Base-by-base conservation (phyloP, 2,113 vertebrate genomes). In the Eclectus roratus region DNA sequence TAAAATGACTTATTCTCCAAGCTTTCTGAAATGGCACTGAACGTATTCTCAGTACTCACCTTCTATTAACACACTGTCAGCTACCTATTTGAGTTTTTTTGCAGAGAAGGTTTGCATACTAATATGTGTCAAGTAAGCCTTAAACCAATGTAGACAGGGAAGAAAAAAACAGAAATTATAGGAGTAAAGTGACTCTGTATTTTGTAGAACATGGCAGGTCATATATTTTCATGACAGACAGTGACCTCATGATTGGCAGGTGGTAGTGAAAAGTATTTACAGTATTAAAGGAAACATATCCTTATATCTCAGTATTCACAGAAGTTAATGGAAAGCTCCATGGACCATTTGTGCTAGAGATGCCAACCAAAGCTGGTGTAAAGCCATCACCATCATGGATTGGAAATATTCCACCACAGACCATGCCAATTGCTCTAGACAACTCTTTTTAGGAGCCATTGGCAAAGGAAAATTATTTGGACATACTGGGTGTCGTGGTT, bases 401-500 rank as follows among this genome's bases (percentile, higher is more conserved):
- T 85, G 56, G 35, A 88, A 95, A 47, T 33, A 41, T 47, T 80
- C 79, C 66, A 65, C 35, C 29, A 44, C 5, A 29, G 23, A 6
- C 41, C 33, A 37, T 7, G 46, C 37, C 47, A 88, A 46, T 3
- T 41, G 28, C 50, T 89, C 35, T 3, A 35, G 7, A 52, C 43
- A 65, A 19, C 7, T 47, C 47, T 33, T 53, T 43, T 7, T 49
- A 82, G 20, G 13, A 93, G 39, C 27, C 43, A 37, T 23, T 37
- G 37, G 33, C 65, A 49, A 77, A 79, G 17, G 11, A 17, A 60
- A 76, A 56, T 80, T 37, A 41, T 29, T 63, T 35, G 44, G 52
- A 52, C 17, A 25, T 1, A 0, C 0, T 13, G 23, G 31, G 13
- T n/a, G n/a, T n/a, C n/a, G n/a, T n/a, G n/a, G n/a, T n/a, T n/a